phyloP scores from a whole-genome alignment of 2,113 vertebrate genomes.

The Hylia prasina region DNA sequence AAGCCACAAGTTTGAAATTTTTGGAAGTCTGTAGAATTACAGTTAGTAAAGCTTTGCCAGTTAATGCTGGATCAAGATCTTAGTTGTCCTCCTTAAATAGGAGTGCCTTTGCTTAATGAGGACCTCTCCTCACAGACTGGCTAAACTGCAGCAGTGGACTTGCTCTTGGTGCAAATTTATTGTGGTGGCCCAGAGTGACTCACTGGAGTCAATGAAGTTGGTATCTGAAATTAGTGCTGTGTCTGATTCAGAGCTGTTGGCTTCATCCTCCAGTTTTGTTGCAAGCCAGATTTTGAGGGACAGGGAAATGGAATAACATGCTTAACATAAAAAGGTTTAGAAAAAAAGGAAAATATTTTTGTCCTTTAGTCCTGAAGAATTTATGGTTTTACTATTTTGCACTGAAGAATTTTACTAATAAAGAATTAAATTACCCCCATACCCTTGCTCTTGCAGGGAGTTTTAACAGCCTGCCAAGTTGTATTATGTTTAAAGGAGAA shows the following conservation, averaged over 20 bases:
- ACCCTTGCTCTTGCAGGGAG: background rate
- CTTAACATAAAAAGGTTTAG: background rate
- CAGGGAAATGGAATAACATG: background rate
- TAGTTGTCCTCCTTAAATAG: background rate
- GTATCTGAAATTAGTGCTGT: background rate
- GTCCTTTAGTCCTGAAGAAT: background rate
- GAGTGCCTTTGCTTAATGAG: background rate
- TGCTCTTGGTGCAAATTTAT: background rate
- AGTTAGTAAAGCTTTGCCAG: background rate
- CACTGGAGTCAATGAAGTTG: rapidly evolving
- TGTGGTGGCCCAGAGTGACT: background rate
- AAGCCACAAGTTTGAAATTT: background rate
- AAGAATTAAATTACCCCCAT: background rate
- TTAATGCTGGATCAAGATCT: background rate
- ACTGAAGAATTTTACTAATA: background rate
- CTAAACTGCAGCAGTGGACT: background rate
- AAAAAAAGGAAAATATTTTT: background rate
- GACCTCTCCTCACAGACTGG: background rate
- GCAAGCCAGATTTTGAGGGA: background rate
- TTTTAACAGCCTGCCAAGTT: background rate
- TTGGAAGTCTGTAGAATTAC: background rate
- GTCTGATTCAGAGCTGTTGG: background rate
- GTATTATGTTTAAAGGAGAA: background rate
- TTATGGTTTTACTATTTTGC: background rate
- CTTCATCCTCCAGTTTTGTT: background rate